These are phyloP conservation scores for Xestia c-nigrum DNA, from an alignment of 2,888 invertebrate genomes.

Conservation along the genomic window DNA sequence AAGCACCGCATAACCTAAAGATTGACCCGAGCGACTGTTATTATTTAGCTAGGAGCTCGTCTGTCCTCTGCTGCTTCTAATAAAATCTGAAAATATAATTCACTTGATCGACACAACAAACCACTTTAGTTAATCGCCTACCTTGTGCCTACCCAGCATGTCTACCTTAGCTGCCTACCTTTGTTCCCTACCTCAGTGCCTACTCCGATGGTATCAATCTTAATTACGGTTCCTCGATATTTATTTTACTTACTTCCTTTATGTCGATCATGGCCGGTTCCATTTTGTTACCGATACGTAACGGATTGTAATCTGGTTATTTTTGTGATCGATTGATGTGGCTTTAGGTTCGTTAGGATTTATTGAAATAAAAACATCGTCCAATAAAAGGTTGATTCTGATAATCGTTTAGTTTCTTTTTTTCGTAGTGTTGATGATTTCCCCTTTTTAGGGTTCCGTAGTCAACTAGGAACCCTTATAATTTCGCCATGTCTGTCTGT, in stretches of 20 bases:
- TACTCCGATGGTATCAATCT: slow-evolving; percentile 65
- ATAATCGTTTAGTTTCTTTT: too few relatives aligned
- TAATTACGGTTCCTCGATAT: slow-evolving; percentile 71
- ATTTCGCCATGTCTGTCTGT: too few relatives aligned
- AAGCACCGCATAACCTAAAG: too few relatives aligned
- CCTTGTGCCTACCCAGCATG: background rate
- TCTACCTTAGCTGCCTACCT: background rate
- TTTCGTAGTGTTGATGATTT: too few relatives aligned
- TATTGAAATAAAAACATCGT: background rate
- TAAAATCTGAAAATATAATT: background rate
- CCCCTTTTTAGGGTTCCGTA: too few relatives aligned
- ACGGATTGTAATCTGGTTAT: slow-evolving; percentile 32
- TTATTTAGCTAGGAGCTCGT: too few relatives aligned
- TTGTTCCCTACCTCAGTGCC: background rate
- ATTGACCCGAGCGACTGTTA: too few relatives aligned
- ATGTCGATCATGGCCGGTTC: slow-evolving; percentile 47
- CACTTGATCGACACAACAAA: slow-evolving; percentile 37
- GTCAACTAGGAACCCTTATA: too few relatives aligned
- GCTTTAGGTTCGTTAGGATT: background rate
- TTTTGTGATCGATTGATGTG: slow-evolving; percentile 31
- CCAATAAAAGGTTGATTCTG: background rate
- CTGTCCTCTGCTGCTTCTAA: background rate
- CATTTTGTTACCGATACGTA: slow-evolving; percentile 41
- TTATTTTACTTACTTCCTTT: slow-evolving; percentile 50
- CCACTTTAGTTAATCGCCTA: slow-evolving; percentile 39